A percentile compares a stretch with the other conserved stretches of the same genome.
phyloP scores from a whole-genome alignment of 2,888 invertebrate genomes.

The Tipula confusa region DNA sequence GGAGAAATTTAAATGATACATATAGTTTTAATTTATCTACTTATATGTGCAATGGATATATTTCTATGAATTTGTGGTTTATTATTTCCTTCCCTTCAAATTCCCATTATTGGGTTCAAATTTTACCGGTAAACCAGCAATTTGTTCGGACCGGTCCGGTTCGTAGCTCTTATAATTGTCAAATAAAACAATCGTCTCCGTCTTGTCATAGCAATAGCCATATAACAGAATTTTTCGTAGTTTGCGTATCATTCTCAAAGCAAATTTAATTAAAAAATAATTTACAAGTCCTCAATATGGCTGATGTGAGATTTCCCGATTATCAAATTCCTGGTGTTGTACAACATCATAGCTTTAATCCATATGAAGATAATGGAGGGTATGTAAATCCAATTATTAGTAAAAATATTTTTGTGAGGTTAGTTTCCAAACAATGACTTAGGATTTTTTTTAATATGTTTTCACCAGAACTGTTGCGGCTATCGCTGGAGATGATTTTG shows the following conservation, averaged over 20 bases:
- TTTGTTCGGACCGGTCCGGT: neutral
- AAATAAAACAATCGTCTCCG: neutral
- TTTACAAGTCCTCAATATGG: neutral
- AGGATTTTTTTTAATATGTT: slow-evolving; percentile 35
- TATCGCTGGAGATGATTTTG: slow-evolving; percentile 92
- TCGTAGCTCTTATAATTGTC: neutral
- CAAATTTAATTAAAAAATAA: neutral
- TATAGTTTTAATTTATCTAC: too few species aligned
- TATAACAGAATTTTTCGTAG: neutral
- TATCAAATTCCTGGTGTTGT: slow-evolving; percentile 49
- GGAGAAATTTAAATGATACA: too few species aligned
- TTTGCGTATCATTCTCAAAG: neutral
- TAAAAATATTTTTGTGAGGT: neutral
- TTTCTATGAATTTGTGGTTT: too few species aligned
- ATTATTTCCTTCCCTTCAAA: too few species aligned
- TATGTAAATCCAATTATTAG: slow-evolving; percentile 45
- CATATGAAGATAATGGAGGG: slow-evolving; percentile 77
- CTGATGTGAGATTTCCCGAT: slow-evolving; percentile 42
- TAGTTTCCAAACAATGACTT: slow-evolving; percentile 27
- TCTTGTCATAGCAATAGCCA: neutral
- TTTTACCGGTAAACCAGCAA: neutral
- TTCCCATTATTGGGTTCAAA: too few species aligned
- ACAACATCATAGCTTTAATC: slow-evolving; percentile 54
- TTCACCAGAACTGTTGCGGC: slow-evolving; percentile 82
- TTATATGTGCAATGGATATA: too few species aligned